A percentile compares a stretch with the other conserved stretches of the same genome.
Conservation (phyloP, 2,113 vertebrate species). For the Alces alces region DNA sequence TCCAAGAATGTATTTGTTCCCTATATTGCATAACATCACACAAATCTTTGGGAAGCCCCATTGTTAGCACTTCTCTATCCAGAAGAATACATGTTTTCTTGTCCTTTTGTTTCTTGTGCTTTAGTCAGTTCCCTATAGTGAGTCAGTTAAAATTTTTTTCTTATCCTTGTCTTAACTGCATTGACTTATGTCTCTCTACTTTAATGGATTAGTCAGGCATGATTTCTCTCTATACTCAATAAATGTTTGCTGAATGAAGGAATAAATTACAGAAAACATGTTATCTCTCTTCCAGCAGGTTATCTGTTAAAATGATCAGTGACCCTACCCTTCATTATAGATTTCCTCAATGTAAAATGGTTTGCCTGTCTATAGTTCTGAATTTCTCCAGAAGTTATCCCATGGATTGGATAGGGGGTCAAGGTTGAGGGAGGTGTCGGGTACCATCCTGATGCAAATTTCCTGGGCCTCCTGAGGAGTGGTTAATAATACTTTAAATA, state of each 20-base stretch:
- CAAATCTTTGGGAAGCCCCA: background rate
- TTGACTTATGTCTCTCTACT: constrained; percentile 21
- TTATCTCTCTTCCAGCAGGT: background rate
- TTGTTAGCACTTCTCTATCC: background rate
- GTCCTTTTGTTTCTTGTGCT: background rate
- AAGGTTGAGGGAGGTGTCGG: background rate
- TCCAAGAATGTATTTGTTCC: background rate
- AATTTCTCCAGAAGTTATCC: constrained; percentile 5
- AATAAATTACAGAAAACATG: constrained; percentile 42
- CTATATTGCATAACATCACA: background rate
- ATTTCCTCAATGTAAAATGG: constrained; percentile 1
- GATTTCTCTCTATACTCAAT: background rate
- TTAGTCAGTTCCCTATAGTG: background rate
- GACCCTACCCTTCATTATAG: background rate
- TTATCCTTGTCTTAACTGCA: background rate
- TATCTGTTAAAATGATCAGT: constrained; percentile 36
- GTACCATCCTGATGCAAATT: background rate
- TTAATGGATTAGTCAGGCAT: constrained; percentile 14
- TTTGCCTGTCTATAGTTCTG: background rate
- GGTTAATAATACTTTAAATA: background rate
- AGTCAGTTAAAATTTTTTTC: background rate
- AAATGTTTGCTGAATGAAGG: constrained; percentile 25
- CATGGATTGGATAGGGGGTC: background rate
- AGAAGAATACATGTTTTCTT: background rate
- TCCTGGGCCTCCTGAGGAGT: background rate